Percentiles rank a stretch among this genome's conserved stretches.
Evolutionary conservation across 2,888 invertebrate species (phyloP).

Genomic region (Eilema caniola): DNA sequence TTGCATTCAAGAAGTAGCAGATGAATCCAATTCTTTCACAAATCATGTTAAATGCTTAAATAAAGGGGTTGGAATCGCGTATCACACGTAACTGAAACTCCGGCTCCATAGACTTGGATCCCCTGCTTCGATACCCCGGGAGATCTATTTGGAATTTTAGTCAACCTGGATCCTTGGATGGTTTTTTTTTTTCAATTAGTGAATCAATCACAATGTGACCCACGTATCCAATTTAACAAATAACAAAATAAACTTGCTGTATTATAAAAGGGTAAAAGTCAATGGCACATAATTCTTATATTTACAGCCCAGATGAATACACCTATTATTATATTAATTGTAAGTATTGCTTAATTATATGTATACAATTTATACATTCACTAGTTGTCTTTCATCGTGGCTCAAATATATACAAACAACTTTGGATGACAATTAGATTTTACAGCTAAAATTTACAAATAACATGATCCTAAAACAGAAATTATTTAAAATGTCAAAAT

Average conservation of each 20-base stretch:
- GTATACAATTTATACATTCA: slow-evolving; percentile 64
- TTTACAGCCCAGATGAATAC: slow-evolving; percentile 35
- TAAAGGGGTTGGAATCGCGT: not conserved
- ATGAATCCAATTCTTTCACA: not conserved
- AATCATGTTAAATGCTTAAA: not conserved
- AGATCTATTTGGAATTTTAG: too few relatives aligned
- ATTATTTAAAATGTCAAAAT: not conserved
- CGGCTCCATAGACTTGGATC: too few relatives aligned
- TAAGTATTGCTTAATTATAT: slow-evolving; percentile 28
- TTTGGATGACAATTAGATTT: slow-evolving; percentile 27
- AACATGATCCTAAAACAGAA: not conserved
- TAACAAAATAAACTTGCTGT: not conserved
- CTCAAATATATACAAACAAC: slow-evolving; percentile 52
- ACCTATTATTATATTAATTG: slow-evolving; percentile 22
- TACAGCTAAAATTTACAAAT: not conserved
- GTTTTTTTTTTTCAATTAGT: too few relatives aligned
- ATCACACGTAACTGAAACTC: too few relatives aligned
- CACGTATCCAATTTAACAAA: not conserved
- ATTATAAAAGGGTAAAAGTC: slow-evolving; percentile 11
- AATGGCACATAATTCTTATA: slow-evolving; percentile 47
- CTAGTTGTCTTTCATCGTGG: slow-evolving; percentile 67
- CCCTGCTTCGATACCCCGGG: too few relatives aligned
- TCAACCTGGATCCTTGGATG: too few relatives aligned
- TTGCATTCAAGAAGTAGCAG: not conserved
- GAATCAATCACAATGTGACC: too few relatives aligned